Conservation (phyloP, 2,888 invertebrate species). For the Conus canariensis region DNA sequence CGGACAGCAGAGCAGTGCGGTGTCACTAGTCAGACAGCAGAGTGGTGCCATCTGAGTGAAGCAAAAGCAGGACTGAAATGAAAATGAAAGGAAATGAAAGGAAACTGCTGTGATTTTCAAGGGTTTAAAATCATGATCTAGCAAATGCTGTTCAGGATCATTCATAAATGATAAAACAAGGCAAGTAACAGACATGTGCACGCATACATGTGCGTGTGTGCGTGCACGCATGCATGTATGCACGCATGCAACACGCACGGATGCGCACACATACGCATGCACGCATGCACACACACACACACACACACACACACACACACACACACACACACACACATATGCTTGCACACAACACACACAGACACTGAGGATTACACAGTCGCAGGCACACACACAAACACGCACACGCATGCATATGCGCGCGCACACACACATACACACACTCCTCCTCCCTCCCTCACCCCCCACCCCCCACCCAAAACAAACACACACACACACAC, state of each 20-base stretch:
- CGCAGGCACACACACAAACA: background rate
- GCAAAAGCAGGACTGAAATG: too few species aligned
- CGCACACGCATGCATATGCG: background rate
- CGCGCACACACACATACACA: background rate
- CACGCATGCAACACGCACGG: background rate
- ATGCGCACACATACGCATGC: background rate
- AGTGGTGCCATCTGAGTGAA: too few species aligned
- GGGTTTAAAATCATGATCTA: too few species aligned
- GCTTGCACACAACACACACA: background rate
- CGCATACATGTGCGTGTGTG: background rate
- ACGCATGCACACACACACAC: background rate
- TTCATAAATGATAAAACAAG: too few species aligned
- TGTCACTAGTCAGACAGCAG: too few species aligned
- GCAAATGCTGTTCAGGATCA: too few species aligned
- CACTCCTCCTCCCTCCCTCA: background rate
- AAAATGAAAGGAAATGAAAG: too few species aligned
- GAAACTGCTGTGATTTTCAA: too few species aligned
- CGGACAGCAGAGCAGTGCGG: too few species aligned
- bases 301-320: slow-evolving; percentile 6
- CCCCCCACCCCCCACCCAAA: background rate
- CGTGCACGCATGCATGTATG: background rate
- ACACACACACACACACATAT: background rate
- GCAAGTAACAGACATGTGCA: background rate
- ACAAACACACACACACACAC: too few species aligned
- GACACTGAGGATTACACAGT: background rate